Percentiles rank a stretch among this genome's conserved stretches.
These are phyloP conservation scores for Semotilus atromaculatus DNA, from an alignment of 2,797 vertebrate genomes.

Conservation along the genomic window DNA sequence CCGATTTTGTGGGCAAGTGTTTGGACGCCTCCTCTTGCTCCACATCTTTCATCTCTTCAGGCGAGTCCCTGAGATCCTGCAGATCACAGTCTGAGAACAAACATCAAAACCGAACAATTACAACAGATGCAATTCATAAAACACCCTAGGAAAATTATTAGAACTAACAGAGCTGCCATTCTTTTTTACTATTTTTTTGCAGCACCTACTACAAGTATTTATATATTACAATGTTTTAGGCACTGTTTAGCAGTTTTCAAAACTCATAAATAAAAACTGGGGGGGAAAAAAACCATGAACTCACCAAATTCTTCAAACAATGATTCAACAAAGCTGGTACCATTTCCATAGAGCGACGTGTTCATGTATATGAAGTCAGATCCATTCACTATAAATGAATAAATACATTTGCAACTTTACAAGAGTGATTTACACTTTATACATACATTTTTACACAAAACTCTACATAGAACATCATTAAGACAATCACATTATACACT, in stretches of 20 bases:
- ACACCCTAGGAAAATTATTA: neutral
- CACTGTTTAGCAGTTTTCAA: neutral
- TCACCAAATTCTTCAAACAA: conserved; percentile 96
- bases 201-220: neutral
- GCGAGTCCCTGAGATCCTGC: conserved; percentile 88
- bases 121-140: neutral
- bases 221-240: neutral
- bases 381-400: conserved; percentile 81
- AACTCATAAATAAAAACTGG: neutral
- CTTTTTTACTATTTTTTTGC: neutral
- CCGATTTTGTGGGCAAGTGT: conserved; percentile 73
- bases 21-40: conserved; percentile 71
- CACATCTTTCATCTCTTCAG: conserved; percentile 86
- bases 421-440: neutral
- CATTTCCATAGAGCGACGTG: conserved; percentile 89
- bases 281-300: neutral
- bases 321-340: conserved; percentile 98
- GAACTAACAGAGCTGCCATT: neutral
- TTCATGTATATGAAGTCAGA: conserved; percentile 92
- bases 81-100: conserved; percentile 88
- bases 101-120: conserved; percentile 26
- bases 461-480: neutral
- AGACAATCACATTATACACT: neutral
- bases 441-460: neutral
- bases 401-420: conserved; percentile 24